These are phyloP conservation scores for Microtus ochrogaster DNA, from an alignment of 2,113 vertebrate species.

Conservation along the genomic window DNA sequence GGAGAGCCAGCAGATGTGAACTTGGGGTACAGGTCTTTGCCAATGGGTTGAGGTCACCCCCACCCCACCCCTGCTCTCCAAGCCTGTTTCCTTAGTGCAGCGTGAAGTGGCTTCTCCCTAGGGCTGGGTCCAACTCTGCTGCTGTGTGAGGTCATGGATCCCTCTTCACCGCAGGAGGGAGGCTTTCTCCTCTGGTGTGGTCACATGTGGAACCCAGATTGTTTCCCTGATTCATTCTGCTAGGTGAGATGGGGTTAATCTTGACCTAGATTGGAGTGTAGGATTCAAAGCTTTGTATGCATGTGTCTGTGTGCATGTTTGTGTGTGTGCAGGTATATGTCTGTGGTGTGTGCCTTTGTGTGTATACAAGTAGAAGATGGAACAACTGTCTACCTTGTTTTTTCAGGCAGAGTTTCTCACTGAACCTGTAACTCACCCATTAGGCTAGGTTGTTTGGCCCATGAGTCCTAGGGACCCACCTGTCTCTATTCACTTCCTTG, in stretches of 20 bases:
- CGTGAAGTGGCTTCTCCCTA: neutral
- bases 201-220: neutral
- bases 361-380: neutral
- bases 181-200: neutral
- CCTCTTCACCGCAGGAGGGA: neutral
- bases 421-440: neutral
- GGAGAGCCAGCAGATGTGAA: neutral
- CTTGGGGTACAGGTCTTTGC: neutral
- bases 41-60: neutral
- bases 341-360: neutral
- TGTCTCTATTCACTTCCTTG: neutral
- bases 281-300: neutral
- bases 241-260: neutral
- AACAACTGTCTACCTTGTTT: neutral
- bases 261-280: neutral
- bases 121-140: neutral
- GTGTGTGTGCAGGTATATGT: neutral
- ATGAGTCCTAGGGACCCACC: neutral
- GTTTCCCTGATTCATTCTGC: neutral
- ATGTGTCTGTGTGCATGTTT: neutral
- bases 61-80: neutral
- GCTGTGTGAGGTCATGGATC: neutral
- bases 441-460: neutral
- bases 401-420: neutral
- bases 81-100: neutral